A percentile compares a stretch with the other conserved stretches of the same genome.
phyloP scores from a whole-genome alignment of 2,113 vertebrate species.

The Crotalus helleri region DNA sequence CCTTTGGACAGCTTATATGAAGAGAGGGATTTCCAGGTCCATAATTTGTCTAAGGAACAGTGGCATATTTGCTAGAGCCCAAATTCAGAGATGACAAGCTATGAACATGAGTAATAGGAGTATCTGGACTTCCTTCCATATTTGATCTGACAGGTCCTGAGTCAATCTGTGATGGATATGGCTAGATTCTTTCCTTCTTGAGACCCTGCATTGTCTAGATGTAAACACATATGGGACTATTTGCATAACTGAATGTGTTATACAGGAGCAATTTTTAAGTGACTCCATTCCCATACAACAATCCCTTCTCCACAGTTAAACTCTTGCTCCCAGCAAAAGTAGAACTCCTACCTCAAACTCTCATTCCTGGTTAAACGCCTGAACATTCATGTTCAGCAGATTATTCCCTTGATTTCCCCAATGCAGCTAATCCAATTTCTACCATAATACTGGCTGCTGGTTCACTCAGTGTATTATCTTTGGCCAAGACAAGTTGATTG shows the following conservation, averaged over 20 bases:
- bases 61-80: neutral
- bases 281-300: neutral
- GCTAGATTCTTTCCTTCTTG: neutral
- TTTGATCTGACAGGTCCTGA: neutral
- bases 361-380: neutral
- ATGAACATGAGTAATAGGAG: neutral
- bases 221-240: neutral
- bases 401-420: slow-evolving; percentile 3
- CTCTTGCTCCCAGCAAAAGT: neutral
- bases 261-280: neutral
- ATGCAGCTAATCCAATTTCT: neutral
- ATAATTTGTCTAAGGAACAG: neutral
- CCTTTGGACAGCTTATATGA: neutral
- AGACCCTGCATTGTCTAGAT: neutral
- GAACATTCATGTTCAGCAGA: neutral
- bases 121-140: neutral
- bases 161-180: neutral
- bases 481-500: slow-evolving; percentile 29
- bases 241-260: neutral
- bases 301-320: neutral
- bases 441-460: slow-evolving; percentile 15
- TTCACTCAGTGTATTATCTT: slow-evolving; percentile 3
- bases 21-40: neutral
- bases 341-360: neutral
- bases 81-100: neutral